Evolutionary conservation across 35 echinoderm and acorn worm species (phyloP).

Genomic region (Lytechinus pictus): DNA sequence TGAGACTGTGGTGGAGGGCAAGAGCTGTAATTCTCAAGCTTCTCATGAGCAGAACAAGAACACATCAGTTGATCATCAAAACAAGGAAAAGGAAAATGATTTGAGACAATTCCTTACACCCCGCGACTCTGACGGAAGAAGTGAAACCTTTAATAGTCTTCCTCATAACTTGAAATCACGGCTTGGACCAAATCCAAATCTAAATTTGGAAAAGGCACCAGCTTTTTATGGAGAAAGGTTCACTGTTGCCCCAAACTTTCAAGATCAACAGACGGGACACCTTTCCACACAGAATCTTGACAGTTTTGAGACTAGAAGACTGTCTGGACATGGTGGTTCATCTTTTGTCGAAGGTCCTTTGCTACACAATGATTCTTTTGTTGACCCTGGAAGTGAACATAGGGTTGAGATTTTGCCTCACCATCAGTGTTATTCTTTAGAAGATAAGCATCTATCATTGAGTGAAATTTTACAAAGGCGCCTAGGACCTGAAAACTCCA

Average conservation of each 20-base stretch:
- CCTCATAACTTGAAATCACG: background rate
- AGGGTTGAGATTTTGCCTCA: background rate
- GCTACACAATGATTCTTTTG: background rate
- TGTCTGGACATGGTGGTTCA: background rate
- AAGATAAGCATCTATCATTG: background rate
- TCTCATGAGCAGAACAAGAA: background rate
- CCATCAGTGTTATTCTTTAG: background rate
- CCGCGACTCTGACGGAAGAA: background rate
- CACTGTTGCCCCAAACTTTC: background rate
- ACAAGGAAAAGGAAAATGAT: background rate
- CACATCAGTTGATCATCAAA: background rate
- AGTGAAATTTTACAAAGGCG: background rate
- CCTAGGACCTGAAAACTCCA: background rate
- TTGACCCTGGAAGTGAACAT: background rate
- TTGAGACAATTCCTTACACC: background rate
- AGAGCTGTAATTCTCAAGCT: background rate
- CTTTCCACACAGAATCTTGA: background rate
- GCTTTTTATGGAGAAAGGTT: background rate
- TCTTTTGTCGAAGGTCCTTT: background rate
- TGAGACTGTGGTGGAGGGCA: background rate
- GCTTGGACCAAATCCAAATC: background rate
- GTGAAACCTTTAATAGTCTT: background rate
- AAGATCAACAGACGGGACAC: background rate
- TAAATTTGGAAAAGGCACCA: background rate
- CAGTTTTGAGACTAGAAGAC: background rate